Evolutionary conservation across 2,888 invertebrate genomes (phyloP).

Genomic region (Platycnemis pennipes): DNA sequence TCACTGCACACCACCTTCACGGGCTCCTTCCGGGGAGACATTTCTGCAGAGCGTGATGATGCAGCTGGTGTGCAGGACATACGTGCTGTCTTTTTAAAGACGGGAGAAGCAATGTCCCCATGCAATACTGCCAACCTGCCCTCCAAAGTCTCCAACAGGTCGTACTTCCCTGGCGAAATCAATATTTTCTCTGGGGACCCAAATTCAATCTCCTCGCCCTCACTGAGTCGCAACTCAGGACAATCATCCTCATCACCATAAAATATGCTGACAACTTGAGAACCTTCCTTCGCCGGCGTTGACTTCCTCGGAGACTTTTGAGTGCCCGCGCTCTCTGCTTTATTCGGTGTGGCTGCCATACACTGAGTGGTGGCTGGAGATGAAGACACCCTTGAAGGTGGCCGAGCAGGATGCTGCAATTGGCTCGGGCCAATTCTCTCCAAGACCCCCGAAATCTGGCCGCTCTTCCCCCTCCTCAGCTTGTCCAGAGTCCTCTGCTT

Average conservation of each 20-base stretch:
- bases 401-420: not conserved
- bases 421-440: not conserved
- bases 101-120: not conserved
- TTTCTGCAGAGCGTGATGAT: not conserved
- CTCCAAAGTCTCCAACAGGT: conserved; percentile 8
- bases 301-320: not conserved
- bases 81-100: conserved; percentile 30
- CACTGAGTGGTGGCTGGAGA: not conserved
- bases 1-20: not conserved
- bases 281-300: too few species aligned
- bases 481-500: not conserved
- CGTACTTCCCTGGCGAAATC: not conserved
- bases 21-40: not conserved
- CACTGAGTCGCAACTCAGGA: conserved; percentile 41
- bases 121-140: conserved; percentile 32
- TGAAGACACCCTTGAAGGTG: not conserved
- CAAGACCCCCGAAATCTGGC: not conserved
- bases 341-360: not conserved
- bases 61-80: conserved; percentile 33
- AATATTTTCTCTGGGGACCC: not conserved
- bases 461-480: not conserved
- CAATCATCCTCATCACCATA: conserved; percentile 19
- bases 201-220: conserved; percentile 14
- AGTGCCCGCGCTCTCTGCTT: not conserved
- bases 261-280: not conserved